Base-by-base conservation (phyloP, 1,140 invertebrate genomes). In the Microplitis mediator region DNA sequence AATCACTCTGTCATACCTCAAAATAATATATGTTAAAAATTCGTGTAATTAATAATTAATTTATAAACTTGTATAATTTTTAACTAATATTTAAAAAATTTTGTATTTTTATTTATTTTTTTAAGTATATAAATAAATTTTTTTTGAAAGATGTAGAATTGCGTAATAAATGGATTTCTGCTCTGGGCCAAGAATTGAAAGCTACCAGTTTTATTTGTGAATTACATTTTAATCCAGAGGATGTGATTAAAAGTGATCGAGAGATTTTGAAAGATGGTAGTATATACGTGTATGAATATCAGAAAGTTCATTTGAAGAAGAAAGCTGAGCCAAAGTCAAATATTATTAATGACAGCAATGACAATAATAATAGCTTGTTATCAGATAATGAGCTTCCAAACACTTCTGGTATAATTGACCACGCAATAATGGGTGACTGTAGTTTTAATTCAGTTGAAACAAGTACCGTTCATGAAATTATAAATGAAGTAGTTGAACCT, bases 261-360 rank as follows among this genome's bases (percentile, higher is more conserved):
- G 61, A 62, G 16, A 9, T 62, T 62, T 9, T 62, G 6, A 62
- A 62, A 62, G 61, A 62, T 62, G 61, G 61, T 4, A 62, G 61
- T 62, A 14, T 62, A 16, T 62, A 63, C 11, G 4, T 63, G 4
- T 63, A 63, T 63, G 61, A 63, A 63, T 63, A 63, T 23, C 4
- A 63, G 11, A 63, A 63, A 63, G 32, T 63, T 63, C 61, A 63
- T 63, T 63, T 31, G 61, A 35, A 36, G 61, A 63, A 34, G 61
- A 63, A 63, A 6, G 61, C 61, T 31, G 23, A 6, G 11, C 61
- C 61, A 23, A 63, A 34, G 34, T 63, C 2, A 4, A 32, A 63
- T 63, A 9, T 36, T n/a, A n/a, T n/a, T n/a, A n/a, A 9, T 36
- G 13, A 63, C 8, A 36, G 4, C 32, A 63, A 14, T 63, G 61